Conservation (phyloP, 2,113 vertebrate species). For the Climacteris rufus region DNA sequence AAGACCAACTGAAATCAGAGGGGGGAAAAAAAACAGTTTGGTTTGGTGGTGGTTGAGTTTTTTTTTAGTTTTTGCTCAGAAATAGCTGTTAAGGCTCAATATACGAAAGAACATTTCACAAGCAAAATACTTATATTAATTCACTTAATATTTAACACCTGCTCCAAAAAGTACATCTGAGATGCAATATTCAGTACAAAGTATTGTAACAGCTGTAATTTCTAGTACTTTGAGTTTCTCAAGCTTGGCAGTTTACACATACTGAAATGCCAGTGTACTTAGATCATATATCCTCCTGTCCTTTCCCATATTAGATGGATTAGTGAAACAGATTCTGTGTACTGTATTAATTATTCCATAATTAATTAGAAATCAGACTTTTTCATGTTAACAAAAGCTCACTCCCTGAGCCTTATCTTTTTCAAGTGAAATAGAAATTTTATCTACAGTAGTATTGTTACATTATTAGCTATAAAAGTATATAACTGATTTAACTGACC, state of each 20-base stretch:
- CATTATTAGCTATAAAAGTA: neutral
- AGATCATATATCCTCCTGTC: neutral
- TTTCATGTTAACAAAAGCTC: neutral
- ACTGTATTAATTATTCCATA: neutral
- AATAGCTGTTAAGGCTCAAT: neutral
- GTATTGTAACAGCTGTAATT: neutral
- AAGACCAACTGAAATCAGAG: slow-evolving; percentile 80
- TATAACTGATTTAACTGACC: neutral
- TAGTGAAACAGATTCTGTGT: neutral
- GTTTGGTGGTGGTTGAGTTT: neutral
- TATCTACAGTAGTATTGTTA: neutral
- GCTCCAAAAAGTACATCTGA: neutral
- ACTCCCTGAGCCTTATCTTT: neutral
- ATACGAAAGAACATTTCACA: neutral
- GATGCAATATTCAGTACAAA: neutral
- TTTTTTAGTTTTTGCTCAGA: neutral
- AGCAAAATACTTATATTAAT: neutral
- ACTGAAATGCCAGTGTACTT: neutral
- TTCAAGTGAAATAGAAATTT: neutral
- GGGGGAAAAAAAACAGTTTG: neutral
- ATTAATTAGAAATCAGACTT: neutral
- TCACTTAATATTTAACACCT: neutral
- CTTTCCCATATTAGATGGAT: neutral
- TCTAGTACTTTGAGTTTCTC: neutral
- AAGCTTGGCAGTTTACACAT: neutral